These are phyloP conservation scores for Galaxea fascicularis DNA, from an alignment of 92 coral and sea anemone species.

Conservation along the genomic window DNA sequence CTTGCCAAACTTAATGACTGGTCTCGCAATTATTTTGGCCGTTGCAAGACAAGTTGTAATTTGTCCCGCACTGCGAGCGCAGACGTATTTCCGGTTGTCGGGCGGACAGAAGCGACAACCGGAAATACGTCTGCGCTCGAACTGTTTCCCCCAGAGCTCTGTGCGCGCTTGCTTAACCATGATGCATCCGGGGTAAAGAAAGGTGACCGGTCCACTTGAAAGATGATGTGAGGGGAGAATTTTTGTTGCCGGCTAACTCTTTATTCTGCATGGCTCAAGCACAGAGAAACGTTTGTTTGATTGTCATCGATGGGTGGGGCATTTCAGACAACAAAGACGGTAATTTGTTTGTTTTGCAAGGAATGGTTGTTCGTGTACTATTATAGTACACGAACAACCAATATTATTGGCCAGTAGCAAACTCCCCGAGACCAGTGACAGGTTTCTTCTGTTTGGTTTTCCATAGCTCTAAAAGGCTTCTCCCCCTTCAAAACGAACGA, in stretches of 20 bases:
- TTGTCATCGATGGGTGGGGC: constrained; percentile 99
- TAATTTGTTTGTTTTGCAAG: background rate
- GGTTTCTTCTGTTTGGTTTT: background rate
- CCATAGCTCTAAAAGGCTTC: background rate
- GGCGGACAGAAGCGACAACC: too few relatives aligned
- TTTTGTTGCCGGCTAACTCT: background rate
- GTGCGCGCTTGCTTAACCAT: constrained; percentile 16
- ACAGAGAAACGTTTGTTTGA: constrained; percentile 88
- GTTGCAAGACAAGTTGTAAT: too few relatives aligned
- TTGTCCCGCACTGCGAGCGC: too few relatives aligned
- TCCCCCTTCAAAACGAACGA: background rate
- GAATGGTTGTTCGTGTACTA: background rate
- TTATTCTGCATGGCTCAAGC: constrained; percentile 36
- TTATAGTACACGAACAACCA: background rate
- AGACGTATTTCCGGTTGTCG: too few relatives aligned
- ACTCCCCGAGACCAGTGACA: background rate
- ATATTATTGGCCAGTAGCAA: background rate
- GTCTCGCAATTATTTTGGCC: too few relatives aligned
- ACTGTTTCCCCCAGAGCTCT: constrained; percentile 18
- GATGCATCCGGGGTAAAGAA: background rate
- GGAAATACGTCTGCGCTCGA: too few relatives aligned
- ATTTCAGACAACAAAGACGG: constrained; percentile 87
- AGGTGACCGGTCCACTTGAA: background rate
- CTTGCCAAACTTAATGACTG: too few relatives aligned
- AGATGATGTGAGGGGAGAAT: too few relatives aligned